These are phyloP conservation scores for Scolopax mira DNA, from an alignment of 2,113 vertebrate genomes.

Conservation along the genomic window DNA sequence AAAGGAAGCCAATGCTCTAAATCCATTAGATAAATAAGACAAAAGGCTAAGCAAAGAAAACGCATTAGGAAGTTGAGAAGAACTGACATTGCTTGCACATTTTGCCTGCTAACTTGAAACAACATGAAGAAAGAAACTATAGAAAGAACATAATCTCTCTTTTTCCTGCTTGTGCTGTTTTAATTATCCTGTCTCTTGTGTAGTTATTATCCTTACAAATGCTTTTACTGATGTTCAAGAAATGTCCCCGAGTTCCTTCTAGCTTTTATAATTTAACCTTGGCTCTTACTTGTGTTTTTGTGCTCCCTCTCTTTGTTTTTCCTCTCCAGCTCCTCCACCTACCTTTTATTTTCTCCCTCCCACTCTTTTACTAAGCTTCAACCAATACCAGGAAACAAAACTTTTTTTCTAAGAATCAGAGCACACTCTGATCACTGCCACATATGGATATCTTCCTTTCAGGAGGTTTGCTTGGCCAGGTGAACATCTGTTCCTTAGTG, in stretches of 20 bases:
- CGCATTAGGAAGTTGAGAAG: neutral
- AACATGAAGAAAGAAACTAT: neutral
- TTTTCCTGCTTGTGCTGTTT: slow-evolving; percentile 12
- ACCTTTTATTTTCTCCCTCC: slow-evolving; percentile 30
- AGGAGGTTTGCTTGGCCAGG: slow-evolving; percentile 70
- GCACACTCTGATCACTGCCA: slow-evolving; percentile 30
- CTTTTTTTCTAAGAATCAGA: slow-evolving; percentile 64
- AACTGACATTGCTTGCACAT: slow-evolving; percentile 7
- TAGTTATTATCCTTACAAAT: slow-evolving; percentile 4
- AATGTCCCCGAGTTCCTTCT: slow-evolving; percentile 21
- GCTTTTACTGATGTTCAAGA: slow-evolving; percentile 11
- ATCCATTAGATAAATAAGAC: slow-evolving; percentile 38
- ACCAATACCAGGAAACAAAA: slow-evolving; percentile 60
- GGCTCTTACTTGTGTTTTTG: neutral
- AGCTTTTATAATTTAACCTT: slow-evolving; percentile 36
- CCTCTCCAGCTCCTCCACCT: neutral
- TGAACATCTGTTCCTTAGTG: slow-evolving; percentile 75
- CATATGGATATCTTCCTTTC: slow-evolving; percentile 75
- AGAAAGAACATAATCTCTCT: slow-evolving; percentile 1
- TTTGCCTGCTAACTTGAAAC: slow-evolving; percentile 36
- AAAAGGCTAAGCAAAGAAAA: slow-evolving; percentile 41
- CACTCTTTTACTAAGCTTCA: slow-evolving; percentile 17
- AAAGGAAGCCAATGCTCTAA: slow-evolving; percentile 25
- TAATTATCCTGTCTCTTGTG: slow-evolving; percentile 3
- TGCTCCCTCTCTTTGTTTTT: neutral